Conservation (phyloP, 2,888 invertebrate genomes). For the Drosophila pseudotakahashii region DNA sequence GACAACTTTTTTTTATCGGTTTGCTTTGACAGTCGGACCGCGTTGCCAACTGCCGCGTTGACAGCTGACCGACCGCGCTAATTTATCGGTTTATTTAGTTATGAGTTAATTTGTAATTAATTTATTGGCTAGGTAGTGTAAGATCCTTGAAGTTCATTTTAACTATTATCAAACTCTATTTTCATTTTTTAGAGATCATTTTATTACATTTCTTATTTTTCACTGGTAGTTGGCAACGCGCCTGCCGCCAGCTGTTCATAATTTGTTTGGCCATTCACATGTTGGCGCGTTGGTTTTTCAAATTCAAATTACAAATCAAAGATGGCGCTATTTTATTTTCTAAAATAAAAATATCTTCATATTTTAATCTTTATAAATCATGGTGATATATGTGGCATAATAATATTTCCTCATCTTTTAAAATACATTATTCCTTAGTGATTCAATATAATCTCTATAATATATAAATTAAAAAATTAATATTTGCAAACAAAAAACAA, state of each 20-base stretch:
- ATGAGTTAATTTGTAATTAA: too few species aligned
- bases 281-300: background rate
- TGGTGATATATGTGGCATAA: too few species aligned
- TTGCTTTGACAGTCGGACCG: conserved; percentile 67
- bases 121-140: too few species aligned
- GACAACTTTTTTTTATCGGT: conserved; percentile 73
- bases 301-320: background rate
- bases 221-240: background rate
- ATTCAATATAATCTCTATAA: too few species aligned
- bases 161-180: background rate
- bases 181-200: background rate
- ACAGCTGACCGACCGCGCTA: background rate
- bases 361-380: too few species aligned
- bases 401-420: too few species aligned
- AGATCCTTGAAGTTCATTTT: fast-evolving
- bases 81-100: background rate
- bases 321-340: background rate
- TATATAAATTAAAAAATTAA: too few species aligned
- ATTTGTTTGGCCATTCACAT: conserved; percentile 5
- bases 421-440: too few species aligned
- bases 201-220: background rate
- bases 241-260: background rate
- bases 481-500: too few species aligned
- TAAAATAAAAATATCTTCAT: too few species aligned
- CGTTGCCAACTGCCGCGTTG: conserved; percentile 55